A percentile compares a stretch with the other conserved stretches of the same genome.
Evolutionary conservation across 1,140 invertebrate species (phyloP).

Genomic region (Zaprionus inermis): DNA sequence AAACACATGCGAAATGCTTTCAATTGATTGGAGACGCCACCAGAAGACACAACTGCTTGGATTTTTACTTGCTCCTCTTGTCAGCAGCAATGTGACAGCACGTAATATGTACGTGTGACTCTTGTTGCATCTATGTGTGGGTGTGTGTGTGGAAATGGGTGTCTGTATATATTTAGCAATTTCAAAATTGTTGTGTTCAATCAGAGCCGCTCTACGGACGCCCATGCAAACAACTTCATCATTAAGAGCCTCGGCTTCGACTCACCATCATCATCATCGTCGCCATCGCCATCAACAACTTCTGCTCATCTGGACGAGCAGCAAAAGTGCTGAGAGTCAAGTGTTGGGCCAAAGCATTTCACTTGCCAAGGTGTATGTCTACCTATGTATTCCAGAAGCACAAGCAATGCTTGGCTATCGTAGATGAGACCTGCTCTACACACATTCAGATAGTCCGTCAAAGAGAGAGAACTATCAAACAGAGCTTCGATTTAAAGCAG

Average conservation of each 20-base stretch:
- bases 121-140: constrained; percentile 21
- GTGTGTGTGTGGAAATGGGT: constrained; percentile 4
- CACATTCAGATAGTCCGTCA: too few relatives aligned
- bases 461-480: too few relatives aligned
- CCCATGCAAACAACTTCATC: constrained; percentile 37
- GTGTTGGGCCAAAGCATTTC: neutral
- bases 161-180: constrained; percentile 64
- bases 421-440: too few relatives aligned
- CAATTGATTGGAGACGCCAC: constrained; percentile 68
- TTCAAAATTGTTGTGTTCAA: constrained; percentile 80
- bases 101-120: constrained; percentile 68
- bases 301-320: constrained; percentile 3
- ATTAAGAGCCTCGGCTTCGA: constrained; percentile 38
- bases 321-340: constrained; percentile 5
- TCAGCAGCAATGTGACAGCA: constrained; percentile 66
- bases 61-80: constrained; percentile 69
- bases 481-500: too few relatives aligned
- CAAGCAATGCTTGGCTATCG: too few relatives aligned
- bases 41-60: constrained; percentile 60
- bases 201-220: constrained; percentile 61
- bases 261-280: constrained; percentile 49
- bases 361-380: constrained; percentile 10
- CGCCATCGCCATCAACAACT: constrained; percentile 28
- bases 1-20: constrained; percentile 54
- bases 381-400: too few relatives aligned